These are phyloP conservation scores for Prietella phreatophila DNA, from an alignment of 2,113 vertebrate genomes.

Conservation along the genomic window DNA sequence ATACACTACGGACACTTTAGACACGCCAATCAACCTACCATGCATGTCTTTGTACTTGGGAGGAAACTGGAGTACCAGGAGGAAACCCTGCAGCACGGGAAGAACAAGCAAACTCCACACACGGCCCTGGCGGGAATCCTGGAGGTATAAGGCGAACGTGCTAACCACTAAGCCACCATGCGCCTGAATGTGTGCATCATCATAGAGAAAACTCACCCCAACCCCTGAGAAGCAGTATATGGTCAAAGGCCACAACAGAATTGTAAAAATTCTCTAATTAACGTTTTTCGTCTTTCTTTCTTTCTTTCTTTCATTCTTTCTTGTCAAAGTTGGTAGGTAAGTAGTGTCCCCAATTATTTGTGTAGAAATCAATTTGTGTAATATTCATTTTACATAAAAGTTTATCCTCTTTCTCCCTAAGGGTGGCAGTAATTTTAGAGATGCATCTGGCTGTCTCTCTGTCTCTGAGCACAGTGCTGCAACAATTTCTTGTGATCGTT, in stretches of 20 bases:
- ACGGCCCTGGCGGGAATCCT: too few species aligned
- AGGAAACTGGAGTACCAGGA: too few species aligned
- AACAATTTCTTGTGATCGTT: constrained; percentile 1
- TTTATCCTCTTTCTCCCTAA: background rate
- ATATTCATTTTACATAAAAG: background rate
- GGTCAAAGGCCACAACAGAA: background rate
- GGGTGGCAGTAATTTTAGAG: background rate
- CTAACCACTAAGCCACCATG: too few species aligned
- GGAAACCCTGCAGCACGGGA: too few species aligned
- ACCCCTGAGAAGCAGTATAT: too few species aligned
- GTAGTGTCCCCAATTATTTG: background rate
- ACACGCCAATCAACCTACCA: too few species aligned
- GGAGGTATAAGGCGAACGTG: too few species aligned
- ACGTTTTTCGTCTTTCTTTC: background rate
- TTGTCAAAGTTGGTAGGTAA: background rate
- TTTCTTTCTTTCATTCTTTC: too few species aligned
- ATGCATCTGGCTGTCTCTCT: background rate
- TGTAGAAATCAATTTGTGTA: background rate
- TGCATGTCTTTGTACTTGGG: too few species aligned
- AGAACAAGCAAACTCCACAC: too few species aligned
- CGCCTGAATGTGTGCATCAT: background rate
- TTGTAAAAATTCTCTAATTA: background rate
- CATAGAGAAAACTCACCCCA: background rate
- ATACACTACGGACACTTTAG: too few species aligned
- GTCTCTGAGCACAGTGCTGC: constrained; percentile 7